A percentile compares a stretch with the other conserved stretches of the same genome.
These are phyloP conservation scores for Synergus japonicus DNA, from an alignment of 2,888 invertebrate genomes.

Conservation along the genomic window DNA sequence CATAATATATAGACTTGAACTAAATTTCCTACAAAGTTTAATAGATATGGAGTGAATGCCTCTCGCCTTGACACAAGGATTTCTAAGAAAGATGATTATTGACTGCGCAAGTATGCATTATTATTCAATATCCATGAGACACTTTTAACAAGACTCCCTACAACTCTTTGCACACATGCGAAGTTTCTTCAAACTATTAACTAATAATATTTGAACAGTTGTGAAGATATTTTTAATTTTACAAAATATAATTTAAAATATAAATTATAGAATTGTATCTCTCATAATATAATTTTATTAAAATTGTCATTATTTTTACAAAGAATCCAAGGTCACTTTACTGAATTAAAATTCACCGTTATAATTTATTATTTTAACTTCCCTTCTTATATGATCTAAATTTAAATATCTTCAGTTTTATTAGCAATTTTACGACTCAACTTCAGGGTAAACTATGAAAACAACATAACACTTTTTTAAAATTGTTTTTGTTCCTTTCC, in stretches of 20 bases:
- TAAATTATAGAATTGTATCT: too few relatives aligned
- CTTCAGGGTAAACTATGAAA: background rate
- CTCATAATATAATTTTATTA: background rate
- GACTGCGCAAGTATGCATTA: constrained; percentile 12
- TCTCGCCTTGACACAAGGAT: constrained; percentile 7
- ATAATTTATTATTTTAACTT: background rate
- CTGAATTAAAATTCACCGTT: background rate
- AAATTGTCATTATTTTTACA: background rate
- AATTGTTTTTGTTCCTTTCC: background rate
- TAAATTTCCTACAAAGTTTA: background rate
- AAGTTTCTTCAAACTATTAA: background rate
- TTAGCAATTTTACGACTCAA: background rate
- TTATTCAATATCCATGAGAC: constrained; percentile 1
- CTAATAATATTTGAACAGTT: background rate
- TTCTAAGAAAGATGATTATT: constrained; percentile 34
- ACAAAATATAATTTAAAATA: background rate
- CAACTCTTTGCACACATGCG: background rate
- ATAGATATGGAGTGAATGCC: background rate
- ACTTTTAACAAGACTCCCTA: constrained; percentile 11
- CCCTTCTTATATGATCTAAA: background rate
- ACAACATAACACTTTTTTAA: background rate
- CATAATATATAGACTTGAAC: background rate
- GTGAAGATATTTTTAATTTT: background rate
- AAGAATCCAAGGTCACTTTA: background rate
- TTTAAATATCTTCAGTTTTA: background rate